Evolutionary conservation across 2,888 invertebrate genomes (phyloP), one percentile per base, ranked within the genome.

Genomic region (Coleophora deauratella): DNA sequence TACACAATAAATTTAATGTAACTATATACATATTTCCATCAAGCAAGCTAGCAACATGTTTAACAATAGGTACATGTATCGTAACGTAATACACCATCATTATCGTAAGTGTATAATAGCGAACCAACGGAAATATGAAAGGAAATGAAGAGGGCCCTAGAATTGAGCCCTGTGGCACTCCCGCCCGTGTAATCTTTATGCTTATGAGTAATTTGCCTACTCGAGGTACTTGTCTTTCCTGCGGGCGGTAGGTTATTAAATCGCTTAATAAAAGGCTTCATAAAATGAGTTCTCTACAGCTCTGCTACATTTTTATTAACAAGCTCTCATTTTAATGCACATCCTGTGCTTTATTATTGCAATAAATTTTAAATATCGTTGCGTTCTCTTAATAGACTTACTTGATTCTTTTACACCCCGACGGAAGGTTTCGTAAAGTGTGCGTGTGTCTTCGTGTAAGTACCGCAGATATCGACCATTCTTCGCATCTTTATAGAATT

Each of bases 331-430:
- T n/a, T n/a, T n/a, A n/a, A n/a, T n/a, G n/a, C 37, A 35, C 37
- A 30, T 35, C 13, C 12, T 38, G 35, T 12, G 40, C 39, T 35
- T 13, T 35, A 10, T 39, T 34, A 40, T 35, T 33, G 33, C 27
- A 42, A 44, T n/a, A 45, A 40, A 44, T 33, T 44, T 42, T 31
- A 21, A 49, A 13, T 27, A 15, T 31, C n/a, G n/a, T n/a, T n/a
- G n/a, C n/a, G n/a, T n/a, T n/a, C n/a, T n/a, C 30, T n/a, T 34
- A 8, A 35, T 12, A n/a, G 10, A 88, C 91, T 90, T 77, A 93
- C 94, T 96, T 65, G 97, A 97, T 74, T 95, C 93, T 81, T 93
- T 95, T 58, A 96, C 94, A 50, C 98, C 98, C 72, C 94, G 90
- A 55, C 96, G 91, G 80, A 97, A 96, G 51, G 93, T 91, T 60